These are phyloP conservation scores for Sebastes itinus DNA, from an alignment of 2,797 vertebrate species.

Conservation along the genomic window DNA sequence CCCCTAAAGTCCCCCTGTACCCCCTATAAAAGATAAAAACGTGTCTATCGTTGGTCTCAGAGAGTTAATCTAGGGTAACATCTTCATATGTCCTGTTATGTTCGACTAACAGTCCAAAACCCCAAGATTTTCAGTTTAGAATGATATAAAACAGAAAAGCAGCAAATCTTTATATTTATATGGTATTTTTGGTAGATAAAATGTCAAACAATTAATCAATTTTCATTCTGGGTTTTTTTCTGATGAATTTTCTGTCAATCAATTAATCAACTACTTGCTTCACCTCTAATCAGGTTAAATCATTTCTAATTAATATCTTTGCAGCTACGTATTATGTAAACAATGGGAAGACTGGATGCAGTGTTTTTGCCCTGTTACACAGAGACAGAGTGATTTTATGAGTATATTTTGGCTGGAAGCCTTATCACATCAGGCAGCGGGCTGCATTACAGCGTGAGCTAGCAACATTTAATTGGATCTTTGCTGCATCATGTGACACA, in stretches of 20 bases:
- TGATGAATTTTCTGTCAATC: rapidly evolving
- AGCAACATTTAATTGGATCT: slow-evolving; percentile 59
- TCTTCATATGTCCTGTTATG: background rate
- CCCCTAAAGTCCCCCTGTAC: too few species aligned
- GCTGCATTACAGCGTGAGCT: slow-evolving; percentile 26
- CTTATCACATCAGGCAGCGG: background rate
- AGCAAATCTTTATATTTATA: background rate
- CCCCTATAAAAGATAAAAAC: too few species aligned
- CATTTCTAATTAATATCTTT: background rate
- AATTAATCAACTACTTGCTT: background rate
- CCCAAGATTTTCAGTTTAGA: background rate
- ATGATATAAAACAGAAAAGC: background rate
- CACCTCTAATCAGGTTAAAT: background rate
- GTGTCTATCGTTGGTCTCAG: too few species aligned
- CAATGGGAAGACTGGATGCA: background rate
- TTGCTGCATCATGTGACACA: slow-evolving; percentile 50
- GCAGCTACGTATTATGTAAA: background rate
- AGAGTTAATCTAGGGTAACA: too few species aligned
- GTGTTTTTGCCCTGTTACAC: background rate
- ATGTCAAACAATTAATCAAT: background rate
- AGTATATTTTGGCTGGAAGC: background rate
- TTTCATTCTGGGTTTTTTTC: too few species aligned
- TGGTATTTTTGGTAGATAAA: background rate
- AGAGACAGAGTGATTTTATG: background rate
- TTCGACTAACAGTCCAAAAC: background rate